A percentile compares a stretch with the other conserved stretches of the same genome.
Evolutionary conservation across 2,113 vertebrate genomes (phyloP).

Genomic region (Orycteropus afer): DNA sequence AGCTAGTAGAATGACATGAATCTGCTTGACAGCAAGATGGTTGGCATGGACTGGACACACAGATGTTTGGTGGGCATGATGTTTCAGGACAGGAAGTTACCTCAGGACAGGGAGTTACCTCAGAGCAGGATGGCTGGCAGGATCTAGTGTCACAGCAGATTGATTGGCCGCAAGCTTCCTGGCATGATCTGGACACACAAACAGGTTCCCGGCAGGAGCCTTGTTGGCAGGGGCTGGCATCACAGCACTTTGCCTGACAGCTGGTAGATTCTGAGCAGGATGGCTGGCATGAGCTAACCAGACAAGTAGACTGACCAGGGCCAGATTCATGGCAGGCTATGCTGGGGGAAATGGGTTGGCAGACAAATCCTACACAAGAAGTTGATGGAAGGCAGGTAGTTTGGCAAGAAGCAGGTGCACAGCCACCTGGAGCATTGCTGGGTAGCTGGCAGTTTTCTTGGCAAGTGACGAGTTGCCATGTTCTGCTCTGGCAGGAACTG

Average conservation of each 20-base stretch:
- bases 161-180: background rate
- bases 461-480: conserved; percentile 69
- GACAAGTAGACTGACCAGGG: background rate
- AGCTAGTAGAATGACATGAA: background rate
- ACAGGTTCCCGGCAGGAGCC: background rate
- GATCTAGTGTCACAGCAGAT: background rate
- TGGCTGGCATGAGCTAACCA: background rate
- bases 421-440: background rate
- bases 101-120: conserved; percentile 51
- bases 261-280: background rate
- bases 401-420: conserved; percentile 23
- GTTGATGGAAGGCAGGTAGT: background rate
- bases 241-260: background rate
- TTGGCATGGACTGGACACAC: background rate
- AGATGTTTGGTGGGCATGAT: background rate
- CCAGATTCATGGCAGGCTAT: background rate
- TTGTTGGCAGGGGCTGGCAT: background rate
- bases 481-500: conserved; percentile 69
- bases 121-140: conserved; percentile 54
- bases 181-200: background rate
- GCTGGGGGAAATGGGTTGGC: conserved; percentile 57
- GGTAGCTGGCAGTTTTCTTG: conserved; percentile 27
- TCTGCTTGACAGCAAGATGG: conserved; percentile 11
- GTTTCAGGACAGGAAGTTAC: conserved; percentile 30
- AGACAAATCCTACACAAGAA: conserved; percentile 65